Evolutionary conservation across 2,888 invertebrate genomes (phyloP).

Genomic region (Athalia rosae): DNA sequence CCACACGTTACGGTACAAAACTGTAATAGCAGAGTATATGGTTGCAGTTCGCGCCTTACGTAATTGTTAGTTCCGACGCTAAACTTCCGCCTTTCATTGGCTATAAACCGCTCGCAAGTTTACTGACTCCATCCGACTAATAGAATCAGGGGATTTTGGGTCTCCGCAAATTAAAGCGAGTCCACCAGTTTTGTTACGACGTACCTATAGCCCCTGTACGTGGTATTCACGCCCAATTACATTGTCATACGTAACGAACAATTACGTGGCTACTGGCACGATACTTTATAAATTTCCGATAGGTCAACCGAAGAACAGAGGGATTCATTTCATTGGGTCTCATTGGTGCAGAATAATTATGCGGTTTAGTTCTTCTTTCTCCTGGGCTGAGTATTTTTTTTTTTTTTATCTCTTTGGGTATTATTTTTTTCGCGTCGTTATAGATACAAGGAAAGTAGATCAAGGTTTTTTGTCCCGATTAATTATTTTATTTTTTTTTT

Average conservation of each 20-base stretch:
- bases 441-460: too few species aligned
- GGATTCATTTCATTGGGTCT: neutral
- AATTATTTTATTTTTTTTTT: too few species aligned
- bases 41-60: constrained; percentile 38
- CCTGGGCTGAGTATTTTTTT: neutral
- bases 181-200: too few species aligned
- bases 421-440: neutral
- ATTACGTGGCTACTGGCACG: too few species aligned
- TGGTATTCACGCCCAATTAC: too few species aligned
- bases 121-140: too few species aligned
- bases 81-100: constrained; percentile 53
- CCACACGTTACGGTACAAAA: constrained; percentile 23
- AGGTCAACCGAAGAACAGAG: neutral
- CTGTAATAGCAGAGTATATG: neutral
- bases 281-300: neutral
- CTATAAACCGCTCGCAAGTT: neutral
- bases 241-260: too few species aligned
- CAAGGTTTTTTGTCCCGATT: too few species aligned
- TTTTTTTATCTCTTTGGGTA: neutral
- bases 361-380: neutral
- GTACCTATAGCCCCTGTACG: too few species aligned
- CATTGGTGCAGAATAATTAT: neutral
- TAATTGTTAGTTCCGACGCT: constrained; percentile 44
- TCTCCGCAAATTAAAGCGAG: neutral
- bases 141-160: neutral